phyloP scores from a whole-genome alignment of 2,888 invertebrate species.

The Eupithecia tripunctaria region DNA sequence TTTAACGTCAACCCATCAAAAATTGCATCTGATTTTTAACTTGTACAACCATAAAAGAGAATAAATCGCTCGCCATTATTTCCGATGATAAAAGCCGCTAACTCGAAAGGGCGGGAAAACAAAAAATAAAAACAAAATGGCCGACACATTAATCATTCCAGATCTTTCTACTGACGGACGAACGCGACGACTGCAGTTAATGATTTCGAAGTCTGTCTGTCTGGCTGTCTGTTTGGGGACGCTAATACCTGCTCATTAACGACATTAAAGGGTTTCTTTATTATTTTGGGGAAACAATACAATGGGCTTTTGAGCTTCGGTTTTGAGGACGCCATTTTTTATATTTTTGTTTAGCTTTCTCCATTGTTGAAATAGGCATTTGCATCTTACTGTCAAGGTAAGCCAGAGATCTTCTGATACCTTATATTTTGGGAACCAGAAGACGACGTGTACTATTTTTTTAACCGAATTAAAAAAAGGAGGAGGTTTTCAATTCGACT shows the following conservation, averaged over 20 bases:
- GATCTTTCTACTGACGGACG: conserved; percentile 50
- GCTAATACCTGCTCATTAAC: conserved; percentile 21
- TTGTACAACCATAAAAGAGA: conserved; percentile 34
- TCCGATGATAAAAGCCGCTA: conserved; percentile 46
- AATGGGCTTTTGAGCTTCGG: conserved; percentile 10
- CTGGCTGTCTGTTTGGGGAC: conserved; percentile 16
- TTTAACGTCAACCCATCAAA: conserved; percentile 35
- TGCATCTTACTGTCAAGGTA: not conserved
- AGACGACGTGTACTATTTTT: not conserved
- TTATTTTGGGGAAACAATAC: conserved; percentile 16
- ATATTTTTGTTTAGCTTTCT: conserved; percentile 1
- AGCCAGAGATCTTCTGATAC: too few species aligned
- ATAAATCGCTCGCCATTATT: conserved; percentile 44
- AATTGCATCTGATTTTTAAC: conserved; percentile 38
- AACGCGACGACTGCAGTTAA: conserved; percentile 37
- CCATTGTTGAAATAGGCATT: not conserved
- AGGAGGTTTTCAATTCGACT: too few species aligned
- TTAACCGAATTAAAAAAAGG: too few species aligned
- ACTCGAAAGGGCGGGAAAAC: conserved; percentile 50
- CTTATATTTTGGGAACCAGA: not conserved
- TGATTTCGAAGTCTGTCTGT: conserved; percentile 26
- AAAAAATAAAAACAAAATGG: conserved; percentile 51
- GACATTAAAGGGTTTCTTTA: conserved; percentile 14
- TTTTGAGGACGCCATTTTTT: conserved; percentile 1
- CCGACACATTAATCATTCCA: conserved; percentile 51